Base-by-base conservation (phyloP, 2,888 invertebrate species). In the Monoplex corrugatus region DNA sequence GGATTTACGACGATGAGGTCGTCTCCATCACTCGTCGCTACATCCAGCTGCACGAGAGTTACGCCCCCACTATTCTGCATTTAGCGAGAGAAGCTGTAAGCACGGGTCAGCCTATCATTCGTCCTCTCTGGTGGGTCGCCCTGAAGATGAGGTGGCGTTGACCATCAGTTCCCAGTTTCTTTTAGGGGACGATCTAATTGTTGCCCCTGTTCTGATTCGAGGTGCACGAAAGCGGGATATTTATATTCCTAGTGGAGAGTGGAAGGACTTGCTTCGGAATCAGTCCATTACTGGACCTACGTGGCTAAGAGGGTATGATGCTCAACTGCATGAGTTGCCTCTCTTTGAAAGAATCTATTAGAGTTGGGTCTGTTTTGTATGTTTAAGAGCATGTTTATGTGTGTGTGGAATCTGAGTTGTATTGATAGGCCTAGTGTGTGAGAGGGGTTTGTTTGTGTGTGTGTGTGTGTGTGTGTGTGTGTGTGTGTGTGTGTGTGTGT, bases 111-210 rank as follows among this genome's bases (percentile, higher is more conserved):
- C 99, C 99, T 0, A 98, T 99, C 0, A 98, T 99, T 96, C 96
- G 99, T 43, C 99, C 99, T 0, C 95, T 99, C 38, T 98, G 98
- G 97, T 97, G 98, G 92, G 97, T 98, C 93, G 99, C 98, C 98
- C 99, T 0, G 95, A 96, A 0, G 99, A 99, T 94, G 97, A 97
- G 16, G 97, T 97, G 8, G 97, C 98, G 0, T 98, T 97, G 93
- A 97, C 97, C 78, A 98, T 99, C 90, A 99, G 99, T 92, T 97
- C 98, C 8, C 93, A 96, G 90, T 96, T 95, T 91, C 90, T 96
- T 2, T 90, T 96, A 6, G 96, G 96, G 2, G 91, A 95, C 89
- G 92, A 93, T 32, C 90, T 95, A 28, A 91, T 96, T 1, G 95
- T 95, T n/a, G 95, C 96, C 6, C 96, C 96, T 1, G 93, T 96